These are phyloP conservation scores for Podiceps cristatus DNA, from an alignment of 2,113 vertebrate genomes.

Conservation along the genomic window DNA sequence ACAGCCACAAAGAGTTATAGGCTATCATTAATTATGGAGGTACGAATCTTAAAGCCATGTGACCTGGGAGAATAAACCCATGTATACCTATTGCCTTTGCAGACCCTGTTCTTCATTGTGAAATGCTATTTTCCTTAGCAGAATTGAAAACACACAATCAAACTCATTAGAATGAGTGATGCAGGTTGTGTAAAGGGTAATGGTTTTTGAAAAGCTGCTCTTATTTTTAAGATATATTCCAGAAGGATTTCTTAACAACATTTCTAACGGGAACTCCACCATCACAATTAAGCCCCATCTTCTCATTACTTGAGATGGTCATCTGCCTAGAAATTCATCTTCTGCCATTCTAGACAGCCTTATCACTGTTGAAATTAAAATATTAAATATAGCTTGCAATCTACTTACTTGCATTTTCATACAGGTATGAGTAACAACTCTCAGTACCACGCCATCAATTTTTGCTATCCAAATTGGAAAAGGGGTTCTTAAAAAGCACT, in stretches of 20 bases:
- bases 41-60: background rate
- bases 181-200: background rate
- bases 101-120: background rate
- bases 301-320: background rate
- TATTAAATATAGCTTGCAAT: background rate
- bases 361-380: background rate
- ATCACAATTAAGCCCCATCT: background rate
- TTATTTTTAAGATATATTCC: background rate
- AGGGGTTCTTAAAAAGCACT: background rate
- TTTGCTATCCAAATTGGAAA: background rate
- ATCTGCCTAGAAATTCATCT: background rate
- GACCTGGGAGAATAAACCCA: background rate
- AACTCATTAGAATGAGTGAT: background rate
- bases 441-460: background rate
- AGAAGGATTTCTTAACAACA: background rate
- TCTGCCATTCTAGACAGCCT: background rate
- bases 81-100: background rate
- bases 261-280: background rate
- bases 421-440: background rate
- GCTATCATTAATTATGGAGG: background rate
- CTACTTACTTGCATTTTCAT: background rate
- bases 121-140: background rate
- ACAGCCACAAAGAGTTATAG: background rate
- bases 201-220: background rate
- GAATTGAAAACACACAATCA: background rate